A percentile compares a stretch with the other conserved stretches of the same genome.
These are phyloP conservation scores for Emmelina monodactyla DNA, from an alignment of 2,888 invertebrate species.

Conservation along the genomic window DNA sequence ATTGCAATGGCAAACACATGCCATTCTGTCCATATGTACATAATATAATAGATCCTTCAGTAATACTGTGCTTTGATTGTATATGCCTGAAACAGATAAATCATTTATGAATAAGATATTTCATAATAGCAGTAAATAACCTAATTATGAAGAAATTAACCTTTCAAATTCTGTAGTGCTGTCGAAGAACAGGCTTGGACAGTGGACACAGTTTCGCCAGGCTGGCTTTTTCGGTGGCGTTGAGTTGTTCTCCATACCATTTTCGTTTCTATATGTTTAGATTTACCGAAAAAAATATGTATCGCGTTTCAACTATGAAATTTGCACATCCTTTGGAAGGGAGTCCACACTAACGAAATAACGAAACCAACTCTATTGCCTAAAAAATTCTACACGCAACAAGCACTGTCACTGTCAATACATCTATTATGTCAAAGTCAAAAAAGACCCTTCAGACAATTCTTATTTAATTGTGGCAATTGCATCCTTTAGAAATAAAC, in stretches of 20 bases:
- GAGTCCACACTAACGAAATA: no score
- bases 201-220: slow-evolving; percentile 71
- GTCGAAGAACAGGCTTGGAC: slow-evolving; percentile 66
- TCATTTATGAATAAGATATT: slow-evolving; percentile 3
- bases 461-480: no score
- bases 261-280: slow-evolving; percentile 18
- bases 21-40: slow-evolving; percentile 89
- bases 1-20: slow-evolving; percentile 85
- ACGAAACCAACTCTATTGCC: no score
- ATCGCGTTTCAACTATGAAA: no score
- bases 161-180: slow-evolving; percentile 68
- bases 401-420: no score
- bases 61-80: slow-evolving; percentile 79
- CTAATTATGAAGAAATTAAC: slow-evolving; percentile 31
- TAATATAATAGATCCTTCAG: slow-evolving; percentile 85
- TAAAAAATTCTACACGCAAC: no score
- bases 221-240: slow-evolving; percentile 38
- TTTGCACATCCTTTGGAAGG: no score
- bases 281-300: no score
- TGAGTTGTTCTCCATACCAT: slow-evolving; percentile 60
- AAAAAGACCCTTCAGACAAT: no score
- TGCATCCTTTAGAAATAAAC: no score
- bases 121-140: slow-evolving; percentile 6
- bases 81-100: slow-evolving; percentile 83
- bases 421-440: no score